phyloP scores from a whole-genome alignment of 2,113 vertebrate species.

The Gracilinanus agilis region DNA sequence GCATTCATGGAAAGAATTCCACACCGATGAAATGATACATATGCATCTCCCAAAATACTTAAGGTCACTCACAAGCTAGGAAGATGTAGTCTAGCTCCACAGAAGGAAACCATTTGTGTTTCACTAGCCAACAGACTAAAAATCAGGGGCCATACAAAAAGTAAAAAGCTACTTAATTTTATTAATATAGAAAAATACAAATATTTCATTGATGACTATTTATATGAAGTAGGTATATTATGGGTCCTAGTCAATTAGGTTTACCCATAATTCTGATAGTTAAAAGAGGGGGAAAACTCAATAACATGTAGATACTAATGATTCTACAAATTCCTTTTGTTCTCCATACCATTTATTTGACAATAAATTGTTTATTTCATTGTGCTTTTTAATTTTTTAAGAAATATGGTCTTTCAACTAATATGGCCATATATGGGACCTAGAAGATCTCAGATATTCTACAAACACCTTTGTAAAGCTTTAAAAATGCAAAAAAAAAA shows the following conservation, averaged over 20 bases:
- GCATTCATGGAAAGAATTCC: not conserved
- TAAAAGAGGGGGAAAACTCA: not conserved
- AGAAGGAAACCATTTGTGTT: not conserved
- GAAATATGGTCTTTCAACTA: not conserved
- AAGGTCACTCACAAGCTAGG: not conserved
- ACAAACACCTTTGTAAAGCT: not conserved
- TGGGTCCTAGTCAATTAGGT: not conserved
- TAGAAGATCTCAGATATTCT: not conserved
- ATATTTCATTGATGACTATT: not conserved
- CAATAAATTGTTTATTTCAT: not conserved
- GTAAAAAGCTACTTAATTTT: not conserved
- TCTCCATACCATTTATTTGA: not conserved
- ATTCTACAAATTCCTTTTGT: not conserved
- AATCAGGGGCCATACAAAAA: not conserved
- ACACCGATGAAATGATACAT: not conserved
- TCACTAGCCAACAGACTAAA: not conserved
- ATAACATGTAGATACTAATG: not conserved
- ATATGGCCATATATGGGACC: not conserved
- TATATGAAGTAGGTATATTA: not conserved
- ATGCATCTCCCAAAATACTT: not conserved
- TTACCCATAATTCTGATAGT: not conserved
- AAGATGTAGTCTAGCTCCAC: not conserved
- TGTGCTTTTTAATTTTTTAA: not conserved
- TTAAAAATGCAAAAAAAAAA: not conserved
- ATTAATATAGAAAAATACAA: not conserved